Evolutionary conservation across 2,113 vertebrate species (phyloP).

Genomic region (Azemiops feae): DNA sequence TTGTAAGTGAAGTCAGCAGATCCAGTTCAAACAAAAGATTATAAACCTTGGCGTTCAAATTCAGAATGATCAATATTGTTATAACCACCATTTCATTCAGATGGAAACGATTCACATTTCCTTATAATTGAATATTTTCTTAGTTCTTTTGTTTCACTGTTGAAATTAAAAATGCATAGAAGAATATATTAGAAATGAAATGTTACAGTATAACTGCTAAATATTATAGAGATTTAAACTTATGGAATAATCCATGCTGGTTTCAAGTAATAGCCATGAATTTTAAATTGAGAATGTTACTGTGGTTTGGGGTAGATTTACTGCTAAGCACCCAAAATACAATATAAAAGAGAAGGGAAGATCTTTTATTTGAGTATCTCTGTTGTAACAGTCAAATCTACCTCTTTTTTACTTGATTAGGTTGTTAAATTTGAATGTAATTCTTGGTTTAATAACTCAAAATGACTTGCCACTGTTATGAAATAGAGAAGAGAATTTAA

Average conservation of each 20-base stretch:
- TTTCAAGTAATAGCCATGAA: not conserved
- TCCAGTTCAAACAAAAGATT: not conserved
- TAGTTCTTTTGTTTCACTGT: not conserved
- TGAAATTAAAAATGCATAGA: not conserved
- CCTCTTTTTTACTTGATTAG: slow-evolving; percentile 1
- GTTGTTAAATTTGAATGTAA: not conserved
- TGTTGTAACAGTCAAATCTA: not conserved
- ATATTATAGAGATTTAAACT: not conserved
- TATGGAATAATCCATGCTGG: not conserved
- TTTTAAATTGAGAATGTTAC: not conserved
- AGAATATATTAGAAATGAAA: not conserved
- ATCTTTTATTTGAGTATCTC: slow-evolving; percentile 13
- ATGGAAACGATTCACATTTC: not conserved
- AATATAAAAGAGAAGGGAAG: not conserved
- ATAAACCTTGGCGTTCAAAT: not conserved
- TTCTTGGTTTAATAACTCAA: slow-evolving; percentile 9
- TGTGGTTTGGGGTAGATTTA: not conserved
- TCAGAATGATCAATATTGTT: not conserved
- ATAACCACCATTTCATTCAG: not conserved
- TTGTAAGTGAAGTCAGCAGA: not conserved
- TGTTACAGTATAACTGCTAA: not conserved
- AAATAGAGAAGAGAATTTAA: slow-evolving; percentile 12
- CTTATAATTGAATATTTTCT: not conserved
- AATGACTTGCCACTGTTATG: slow-evolving; percentile 13
- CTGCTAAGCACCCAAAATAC: not conserved